Base-by-base conservation (phyloP, 2,888 invertebrate species). In the Melanargia galathea region DNA sequence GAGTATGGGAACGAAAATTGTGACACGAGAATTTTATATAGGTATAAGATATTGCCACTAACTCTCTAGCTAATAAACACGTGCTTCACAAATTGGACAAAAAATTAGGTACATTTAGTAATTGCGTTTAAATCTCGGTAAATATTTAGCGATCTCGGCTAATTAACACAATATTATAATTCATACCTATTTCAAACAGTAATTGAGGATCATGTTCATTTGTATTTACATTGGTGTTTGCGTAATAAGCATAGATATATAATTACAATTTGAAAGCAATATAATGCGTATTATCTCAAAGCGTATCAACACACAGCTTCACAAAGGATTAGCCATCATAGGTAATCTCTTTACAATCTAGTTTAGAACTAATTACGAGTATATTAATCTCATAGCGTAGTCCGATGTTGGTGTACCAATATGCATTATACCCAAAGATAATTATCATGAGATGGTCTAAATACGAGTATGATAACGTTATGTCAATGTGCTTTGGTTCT, bases 301-400 rank as follows among this genome's bases (percentile, higher is more conserved):
- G 52, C 64, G 26, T 43, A 60, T 46, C 40, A 40, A 35, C 46
- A 54, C 52, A 54, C 46, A 63, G 58, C 40, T 58, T 35, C 33
- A 60, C 66, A 64, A 66, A 66, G 66, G 64, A 64, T 66, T 64
- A 54, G 60, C 63, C 57, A 58, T 35, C 52, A 60, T 58, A 49
- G 49, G 49, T 66, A 64, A 66, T 58, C 49, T 49, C 57, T 58
- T 64, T 63, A 66, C 33, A 43, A 60, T 52, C 49, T 38, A 63
- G 65, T 60, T 63, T 61, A 54, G 57, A 57, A 35, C 51, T 63
- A 66, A 66, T 57, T 18, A 58, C 43, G 43, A 43, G 43, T 43
- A 2, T 60, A 61, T 63, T 63, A 63, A 66, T 60, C 52, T 63
- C 60, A 51, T 64, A 56, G 55, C 35, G 35, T 35, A 46, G 63